Percentiles rank a stretch among this genome's conserved stretches.
Conservation (phyloP, 2,888 invertebrate genomes). For the Sepioteuthis lessoniana region DNA sequence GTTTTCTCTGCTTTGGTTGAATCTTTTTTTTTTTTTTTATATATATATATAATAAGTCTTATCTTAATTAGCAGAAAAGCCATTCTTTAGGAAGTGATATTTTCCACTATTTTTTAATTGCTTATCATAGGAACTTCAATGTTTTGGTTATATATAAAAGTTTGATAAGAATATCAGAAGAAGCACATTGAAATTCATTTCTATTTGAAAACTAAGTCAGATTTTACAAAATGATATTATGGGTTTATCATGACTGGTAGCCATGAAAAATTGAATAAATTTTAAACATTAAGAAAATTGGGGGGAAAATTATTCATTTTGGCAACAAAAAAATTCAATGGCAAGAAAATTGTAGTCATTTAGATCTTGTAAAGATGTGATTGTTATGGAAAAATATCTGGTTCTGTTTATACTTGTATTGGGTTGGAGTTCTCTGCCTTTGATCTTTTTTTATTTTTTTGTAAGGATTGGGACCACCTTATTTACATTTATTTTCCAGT, state of each 20-base stretch:
- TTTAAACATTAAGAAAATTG: background rate
- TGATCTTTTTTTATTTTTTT: background rate
- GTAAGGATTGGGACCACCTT: no score
- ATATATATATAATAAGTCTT: background rate
- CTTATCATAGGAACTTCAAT: no score
- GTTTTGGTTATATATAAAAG: no score
- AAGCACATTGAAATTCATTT: no score
- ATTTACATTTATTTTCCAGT: no score
- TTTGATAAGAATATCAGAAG: no score
- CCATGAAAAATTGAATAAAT: no score
- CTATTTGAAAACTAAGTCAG: no score
- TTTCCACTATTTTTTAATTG: background rate
- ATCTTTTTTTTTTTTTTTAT: background rate
- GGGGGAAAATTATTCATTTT: background rate
- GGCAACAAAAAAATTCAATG: background rate
- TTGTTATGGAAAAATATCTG: background rate
- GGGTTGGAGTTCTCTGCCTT: background rate
- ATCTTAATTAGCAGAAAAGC: background rate
- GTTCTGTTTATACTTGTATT: background rate
- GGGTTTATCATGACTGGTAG: no score
- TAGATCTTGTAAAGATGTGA: background rate
- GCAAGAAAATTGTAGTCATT: background rate
- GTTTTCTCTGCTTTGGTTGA: no score
- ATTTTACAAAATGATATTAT: no score
- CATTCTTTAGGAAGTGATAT: background rate